Evolutionary conservation across 1,140 invertebrate genomes (phyloP).

Genomic region (Ctenoplectra terminalis): DNA sequence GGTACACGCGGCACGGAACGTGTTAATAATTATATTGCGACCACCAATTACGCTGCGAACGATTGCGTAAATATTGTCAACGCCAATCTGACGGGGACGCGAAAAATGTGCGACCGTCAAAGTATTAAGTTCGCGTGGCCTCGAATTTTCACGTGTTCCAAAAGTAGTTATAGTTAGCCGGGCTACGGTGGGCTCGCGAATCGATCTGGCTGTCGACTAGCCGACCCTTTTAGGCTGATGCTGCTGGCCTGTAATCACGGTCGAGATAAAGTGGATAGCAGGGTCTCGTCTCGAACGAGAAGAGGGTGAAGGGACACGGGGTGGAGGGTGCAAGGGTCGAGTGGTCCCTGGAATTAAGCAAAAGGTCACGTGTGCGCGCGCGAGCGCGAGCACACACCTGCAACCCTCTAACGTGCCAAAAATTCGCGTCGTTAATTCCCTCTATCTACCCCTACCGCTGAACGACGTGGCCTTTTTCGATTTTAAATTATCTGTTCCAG

Average conservation of each 20-base stretch:
- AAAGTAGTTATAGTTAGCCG: constrained; percentile 32
- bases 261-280: constrained; percentile 55
- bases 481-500: background rate
- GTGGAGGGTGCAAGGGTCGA: background rate
- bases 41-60: too few species aligned
- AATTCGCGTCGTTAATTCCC: constrained; percentile 49
- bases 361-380: constrained; percentile 31
- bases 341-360: constrained; percentile 47
- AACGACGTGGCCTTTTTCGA: background rate
- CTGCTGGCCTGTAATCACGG: constrained; percentile 57
- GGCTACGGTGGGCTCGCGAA: constrained; percentile 33
- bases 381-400: too few species aligned
- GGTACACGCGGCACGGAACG: too few species aligned
- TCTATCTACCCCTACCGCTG: constrained; percentile 9
- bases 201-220: constrained; percentile 52
- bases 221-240: constrained; percentile 55
- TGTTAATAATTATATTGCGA: too few species aligned
- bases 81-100: too few species aligned
- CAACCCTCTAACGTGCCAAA: constrained; percentile 31
- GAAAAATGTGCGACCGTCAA: too few species aligned
- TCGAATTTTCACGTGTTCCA: constrained; percentile 34
- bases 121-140: background rate
- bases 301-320: background rate
- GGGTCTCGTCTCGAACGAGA: constrained; percentile 45
- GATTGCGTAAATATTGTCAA: too few species aligned